phyloP scores from a whole-genome alignment of 2,888 invertebrate species.

The Hydriomena furcata region DNA sequence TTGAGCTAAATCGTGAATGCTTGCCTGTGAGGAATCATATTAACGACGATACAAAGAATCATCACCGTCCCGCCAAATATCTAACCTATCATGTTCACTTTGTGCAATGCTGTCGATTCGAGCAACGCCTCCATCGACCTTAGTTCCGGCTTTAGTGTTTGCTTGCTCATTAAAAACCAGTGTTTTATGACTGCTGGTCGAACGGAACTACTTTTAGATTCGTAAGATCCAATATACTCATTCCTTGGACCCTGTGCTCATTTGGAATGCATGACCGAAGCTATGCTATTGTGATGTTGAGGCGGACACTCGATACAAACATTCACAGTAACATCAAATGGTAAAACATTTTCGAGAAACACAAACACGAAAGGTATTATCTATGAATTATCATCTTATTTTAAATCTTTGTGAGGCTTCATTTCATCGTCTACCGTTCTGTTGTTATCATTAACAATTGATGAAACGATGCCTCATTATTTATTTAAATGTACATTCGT shows the following conservation, averaged over 20 bases:
- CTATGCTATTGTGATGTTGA: slow-evolving; percentile 69
- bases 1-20: slow-evolving; percentile 84
- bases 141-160: slow-evolving; percentile 68
- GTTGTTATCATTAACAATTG: slow-evolving; percentile 25
- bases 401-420: slow-evolving; percentile 51
- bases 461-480: slow-evolving; percentile 62
- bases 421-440: slow-evolving; percentile 41
- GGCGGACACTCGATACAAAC: slow-evolving; percentile 65
- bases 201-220: slow-evolving; percentile 37
- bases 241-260: slow-evolving; percentile 73
- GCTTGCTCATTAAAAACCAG: slow-evolving; percentile 75
- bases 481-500: slow-evolving; percentile 59
- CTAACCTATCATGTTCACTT: slow-evolving; percentile 77
- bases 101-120: slow-evolving; percentile 66
- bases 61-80: slow-evolving; percentile 78
- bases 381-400: slow-evolving; percentile 71
- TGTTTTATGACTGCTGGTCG: slow-evolving; percentile 74
- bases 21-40: slow-evolving; percentile 83
- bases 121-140: slow-evolving; percentile 48
- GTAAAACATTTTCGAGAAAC: slow-evolving; percentile 76
- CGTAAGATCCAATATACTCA: slow-evolving; percentile 65
- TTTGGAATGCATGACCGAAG: slow-evolving; percentile 74
- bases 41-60: slow-evolving; percentile 80
- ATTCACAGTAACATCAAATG: slow-evolving; percentile 74
- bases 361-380: slow-evolving; percentile 78